Percentiles rank a stretch among this genome's conserved stretches.
phyloP scores from a whole-genome alignment of 2,797 vertebrate species.

The Halcyon smyrnensis region DNA sequence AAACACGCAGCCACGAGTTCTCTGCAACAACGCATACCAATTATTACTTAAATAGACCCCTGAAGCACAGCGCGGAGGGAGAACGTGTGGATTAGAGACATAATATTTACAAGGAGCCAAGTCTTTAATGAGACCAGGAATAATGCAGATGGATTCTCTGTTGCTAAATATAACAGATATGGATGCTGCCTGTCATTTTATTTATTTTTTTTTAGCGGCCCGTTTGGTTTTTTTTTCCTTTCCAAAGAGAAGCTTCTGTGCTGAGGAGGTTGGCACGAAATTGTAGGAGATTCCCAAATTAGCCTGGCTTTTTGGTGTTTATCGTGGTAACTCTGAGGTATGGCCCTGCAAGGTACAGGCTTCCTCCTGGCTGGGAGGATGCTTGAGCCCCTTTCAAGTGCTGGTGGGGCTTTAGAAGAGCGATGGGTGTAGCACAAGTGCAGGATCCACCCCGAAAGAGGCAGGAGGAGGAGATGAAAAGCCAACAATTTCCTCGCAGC shows the following conservation, averaged over 20 bases:
- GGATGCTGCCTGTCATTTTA: background rate
- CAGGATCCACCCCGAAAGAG: rapidly evolving
- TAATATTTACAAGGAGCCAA: constrained; percentile 62
- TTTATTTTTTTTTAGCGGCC: background rate
- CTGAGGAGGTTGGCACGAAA: background rate
- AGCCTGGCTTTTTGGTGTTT: background rate
- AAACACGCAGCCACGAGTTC: constrained; percentile 35
- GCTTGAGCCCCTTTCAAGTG: background rate
- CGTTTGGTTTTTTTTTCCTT: background rate
- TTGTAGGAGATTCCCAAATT: background rate
- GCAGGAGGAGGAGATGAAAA: background rate
- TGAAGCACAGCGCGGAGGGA: constrained; percentile 8
- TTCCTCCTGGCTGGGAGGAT: background rate
- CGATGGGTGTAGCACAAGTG: rapidly evolving
- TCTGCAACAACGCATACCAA: background rate
- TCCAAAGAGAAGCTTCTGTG: background rate
- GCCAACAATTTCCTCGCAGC: background rate
- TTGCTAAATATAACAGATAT: constrained; percentile 29
- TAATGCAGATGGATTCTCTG: constrained; percentile 49
- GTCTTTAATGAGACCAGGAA: constrained; percentile 50
- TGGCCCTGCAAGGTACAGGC: background rate
- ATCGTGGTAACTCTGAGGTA: rapidly evolving
- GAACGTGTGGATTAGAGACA: constrained; percentile 35
- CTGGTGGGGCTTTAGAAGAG: background rate
- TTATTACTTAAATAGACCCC: constrained; percentile 61